Base-by-base conservation (phyloP, 2,888 invertebrate genomes). In the Aspidiotus destructor region DNA sequence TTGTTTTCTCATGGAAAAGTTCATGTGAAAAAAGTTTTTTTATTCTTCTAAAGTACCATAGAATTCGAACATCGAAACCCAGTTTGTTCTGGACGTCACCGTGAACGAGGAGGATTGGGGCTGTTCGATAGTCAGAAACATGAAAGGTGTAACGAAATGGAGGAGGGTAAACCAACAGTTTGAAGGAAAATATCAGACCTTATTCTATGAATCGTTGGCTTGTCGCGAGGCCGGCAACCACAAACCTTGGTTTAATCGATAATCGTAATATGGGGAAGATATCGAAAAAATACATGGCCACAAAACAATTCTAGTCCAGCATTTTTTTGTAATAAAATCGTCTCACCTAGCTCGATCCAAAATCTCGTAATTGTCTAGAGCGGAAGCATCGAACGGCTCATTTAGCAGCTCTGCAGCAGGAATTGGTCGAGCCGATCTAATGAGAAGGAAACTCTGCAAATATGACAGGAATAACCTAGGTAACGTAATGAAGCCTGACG, bases 321-420 rank as follows among this genome's bases (percentile, higher is more conserved):
- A 28, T 28, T 28, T 28, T 28, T 28, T 28, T 5, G 28, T 28
- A n/a, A 48, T 48, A 55, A n/a, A 40, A 44, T n/a, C 15, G 13
- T 28, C 75, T 76, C 78, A 90, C 91, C 87, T 88, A 15, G 96
- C 94, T 75, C 95, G 84, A 74, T 91, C 87, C 54, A 98, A 83
- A 73, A 98, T 86, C 73, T 92, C 91, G 76, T 89, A 93, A 1
- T 94, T 93, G 78, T 87, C 87, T 75, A 94, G 79, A 74, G 84
- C 80, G 40, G 83, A 81, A 73, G 87, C 85, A 76, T 93, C 73
- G 17, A 70, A 82, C 7, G 85, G 84, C 73, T 85, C 81, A 76
- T 91, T 86, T 61, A 86, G 82, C 53, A 91, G 78, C 76, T 92
- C 91, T 40, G 83, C 82, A 69, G 82, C 80, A 0, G 91, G 86